Conservation (phyloP, 2,113 vertebrate genomes). For the Lycaon pictus region DNA sequence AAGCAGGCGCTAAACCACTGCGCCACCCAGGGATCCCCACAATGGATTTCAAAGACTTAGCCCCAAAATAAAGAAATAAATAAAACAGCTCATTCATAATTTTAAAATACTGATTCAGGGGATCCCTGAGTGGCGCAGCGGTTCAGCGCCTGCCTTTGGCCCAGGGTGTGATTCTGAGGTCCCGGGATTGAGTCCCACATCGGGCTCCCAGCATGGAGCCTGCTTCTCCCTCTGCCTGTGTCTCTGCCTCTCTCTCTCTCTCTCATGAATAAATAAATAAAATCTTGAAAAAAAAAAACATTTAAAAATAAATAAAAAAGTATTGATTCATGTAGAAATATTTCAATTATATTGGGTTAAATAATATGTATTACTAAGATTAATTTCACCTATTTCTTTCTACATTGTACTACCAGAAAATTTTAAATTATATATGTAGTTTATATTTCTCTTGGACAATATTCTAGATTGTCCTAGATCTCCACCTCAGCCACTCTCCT, state of each 20-base stretch:
- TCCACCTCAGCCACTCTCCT: background rate
- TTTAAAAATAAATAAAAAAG: background rate
- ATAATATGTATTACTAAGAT: background rate
- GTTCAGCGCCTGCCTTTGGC: too few relatives aligned
- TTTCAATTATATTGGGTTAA: background rate
- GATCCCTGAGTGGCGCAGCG: too few relatives aligned
- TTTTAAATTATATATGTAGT: background rate
- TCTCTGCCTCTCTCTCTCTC: too few relatives aligned
- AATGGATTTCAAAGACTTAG: slow-evolving; percentile 9
- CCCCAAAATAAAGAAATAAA: background rate
- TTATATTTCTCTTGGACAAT: background rate
- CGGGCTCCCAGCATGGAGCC: too few relatives aligned
- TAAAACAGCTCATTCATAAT: slow-evolving; percentile 19
- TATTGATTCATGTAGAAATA: background rate
- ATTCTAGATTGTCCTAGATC: background rate
- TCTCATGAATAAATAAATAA: too few relatives aligned
- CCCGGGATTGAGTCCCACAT: too few relatives aligned
- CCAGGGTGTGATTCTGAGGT: too few relatives aligned
- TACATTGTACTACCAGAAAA: background rate
- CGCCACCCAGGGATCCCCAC: background rate
- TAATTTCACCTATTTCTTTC: background rate
- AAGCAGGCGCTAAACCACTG: too few relatives aligned
- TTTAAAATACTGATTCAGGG: background rate
- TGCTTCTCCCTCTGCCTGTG: too few relatives aligned
- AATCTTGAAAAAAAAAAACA: too few relatives aligned